Percentiles rank a stretch among this genome's conserved stretches.
These are phyloP conservation scores for Drosophila eohydei DNA, from an alignment of 2,888 invertebrate species.

Conservation along the genomic window DNA sequence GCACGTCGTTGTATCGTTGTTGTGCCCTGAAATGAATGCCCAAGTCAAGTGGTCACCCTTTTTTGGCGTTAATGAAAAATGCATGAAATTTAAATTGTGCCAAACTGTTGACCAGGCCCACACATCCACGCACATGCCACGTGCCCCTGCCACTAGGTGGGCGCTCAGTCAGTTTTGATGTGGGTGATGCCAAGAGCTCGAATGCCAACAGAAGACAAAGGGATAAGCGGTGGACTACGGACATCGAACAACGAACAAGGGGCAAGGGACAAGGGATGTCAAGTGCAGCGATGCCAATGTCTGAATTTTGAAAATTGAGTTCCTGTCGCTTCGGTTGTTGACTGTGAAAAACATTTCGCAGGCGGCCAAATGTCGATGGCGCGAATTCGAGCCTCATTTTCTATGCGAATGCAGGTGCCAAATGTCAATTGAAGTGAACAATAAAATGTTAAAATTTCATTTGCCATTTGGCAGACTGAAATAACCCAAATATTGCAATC, in stretches of 20 bases:
- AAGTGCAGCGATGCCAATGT: slow-evolving; percentile 62
- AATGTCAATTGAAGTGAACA: slow-evolving; percentile 79
- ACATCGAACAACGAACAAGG: background rate
- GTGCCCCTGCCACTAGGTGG: background rate
- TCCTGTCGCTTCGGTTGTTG: slow-evolving; percentile 17
- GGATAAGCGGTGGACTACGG: background rate
- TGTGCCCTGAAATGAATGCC: slow-evolving; percentile 43
- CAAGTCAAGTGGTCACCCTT: slow-evolving; percentile 55
- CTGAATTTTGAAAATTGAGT: slow-evolving; percentile 54
- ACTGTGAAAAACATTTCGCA: slow-evolving; percentile 34
- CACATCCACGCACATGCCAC: background rate
- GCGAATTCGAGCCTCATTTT: slow-evolving; percentile 67
- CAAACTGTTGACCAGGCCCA: slow-evolving; percentile 61
- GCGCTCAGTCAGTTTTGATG: slow-evolving; percentile 11
- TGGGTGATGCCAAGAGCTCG: slow-evolving; percentile 43
- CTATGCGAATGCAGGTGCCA: slow-evolving; percentile 76
- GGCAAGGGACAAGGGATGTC: slow-evolving; percentile 27
- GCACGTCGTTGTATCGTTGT: slow-evolving; percentile 29
- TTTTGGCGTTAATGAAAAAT: slow-evolving; percentile 81
- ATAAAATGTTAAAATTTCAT: slow-evolving; percentile 78
- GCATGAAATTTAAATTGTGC: slow-evolving; percentile 83
- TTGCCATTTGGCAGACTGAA: slow-evolving; percentile 35
- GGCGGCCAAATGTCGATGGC: slow-evolving; percentile 40
- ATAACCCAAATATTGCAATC: slow-evolving; percentile 8
- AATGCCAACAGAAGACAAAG: slow-evolving; percentile 12